Percentiles rank a stretch among this genome's conserved stretches.
These are phyloP conservation scores for Brenthis ino DNA, from an alignment of 2,888 invertebrate genomes.

Conservation along the genomic window DNA sequence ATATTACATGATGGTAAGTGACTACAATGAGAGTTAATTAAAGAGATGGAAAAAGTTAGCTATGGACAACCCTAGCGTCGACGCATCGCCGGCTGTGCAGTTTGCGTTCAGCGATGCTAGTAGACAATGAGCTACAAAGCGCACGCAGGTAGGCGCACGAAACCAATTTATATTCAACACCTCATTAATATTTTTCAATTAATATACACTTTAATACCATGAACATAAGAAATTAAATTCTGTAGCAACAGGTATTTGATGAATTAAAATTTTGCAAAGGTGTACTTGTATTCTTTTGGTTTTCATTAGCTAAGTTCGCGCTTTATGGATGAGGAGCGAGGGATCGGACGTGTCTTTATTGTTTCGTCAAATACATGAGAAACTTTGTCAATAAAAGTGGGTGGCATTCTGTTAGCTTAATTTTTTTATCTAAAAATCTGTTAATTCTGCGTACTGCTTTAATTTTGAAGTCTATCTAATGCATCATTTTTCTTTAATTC, in stretches of 20 bases:
- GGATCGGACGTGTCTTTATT: conserved; percentile 74
- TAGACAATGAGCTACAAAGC: conserved; percentile 76
- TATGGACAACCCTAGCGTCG: conserved; percentile 64
- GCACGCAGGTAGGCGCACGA: conserved; percentile 74
- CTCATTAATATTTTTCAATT: conserved; percentile 35
- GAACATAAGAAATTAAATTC: conserved; percentile 39
- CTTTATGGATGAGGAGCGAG: conserved; percentile 78
- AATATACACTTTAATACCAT: conserved; percentile 41
- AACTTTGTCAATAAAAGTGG: conserved; percentile 75
- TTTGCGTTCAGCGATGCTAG: conserved; percentile 61
- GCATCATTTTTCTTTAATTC: too few species aligned
- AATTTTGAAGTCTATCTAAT: background rate
- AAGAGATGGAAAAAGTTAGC: conserved; percentile 25
- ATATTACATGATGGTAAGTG: too few species aligned
- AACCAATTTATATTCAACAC: conserved; percentile 46
- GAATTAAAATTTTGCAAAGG: conserved; percentile 52
- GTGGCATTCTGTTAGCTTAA: conserved; percentile 51
- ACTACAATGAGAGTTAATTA: conserved; percentile 10
- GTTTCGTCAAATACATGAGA: conserved; percentile 78
- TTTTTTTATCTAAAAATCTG: conserved; percentile 3
- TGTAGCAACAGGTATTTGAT: background rate
- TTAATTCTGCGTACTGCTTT: background rate
- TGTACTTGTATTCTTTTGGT: conserved; percentile 70
- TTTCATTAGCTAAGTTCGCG: conserved; percentile 82
- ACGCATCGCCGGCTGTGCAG: conserved; percentile 74